Conservation (phyloP, 2,888 invertebrate genomes). For the Julus scanicus region DNA sequence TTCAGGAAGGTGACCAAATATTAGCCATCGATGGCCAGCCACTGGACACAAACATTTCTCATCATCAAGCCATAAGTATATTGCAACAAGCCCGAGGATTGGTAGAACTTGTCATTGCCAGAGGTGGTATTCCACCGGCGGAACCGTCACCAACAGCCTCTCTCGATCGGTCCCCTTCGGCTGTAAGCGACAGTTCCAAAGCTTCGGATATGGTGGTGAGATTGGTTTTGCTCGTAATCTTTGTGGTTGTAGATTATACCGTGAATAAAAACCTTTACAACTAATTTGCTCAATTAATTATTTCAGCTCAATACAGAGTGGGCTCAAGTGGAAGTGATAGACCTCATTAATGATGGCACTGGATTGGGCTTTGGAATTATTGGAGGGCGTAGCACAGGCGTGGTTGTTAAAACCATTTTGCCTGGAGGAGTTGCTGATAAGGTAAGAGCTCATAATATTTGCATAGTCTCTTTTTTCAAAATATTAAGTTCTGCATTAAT, state of each 20-base stretch:
- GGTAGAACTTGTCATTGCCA: conserved; percentile 67
- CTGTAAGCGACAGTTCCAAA: conserved; percentile 76
- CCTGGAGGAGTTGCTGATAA: conserved; percentile 98
- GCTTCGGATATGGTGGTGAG: conserved; percentile 78
- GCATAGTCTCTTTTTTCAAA: neutral
- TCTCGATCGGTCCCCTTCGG: conserved; percentile 71
- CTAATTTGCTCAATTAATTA: neutral
- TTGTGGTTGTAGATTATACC: no score
- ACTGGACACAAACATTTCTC: conserved; percentile 78
- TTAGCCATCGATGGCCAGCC: conserved; percentile 84
- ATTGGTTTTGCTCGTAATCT: neutral
- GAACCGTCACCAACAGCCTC: conserved; percentile 63
- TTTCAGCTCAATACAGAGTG: conserved; percentile 95
- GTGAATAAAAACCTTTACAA: no score
- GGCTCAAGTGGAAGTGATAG: conserved; percentile 99
- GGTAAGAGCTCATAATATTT: conserved; percentile 68
- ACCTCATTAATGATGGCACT: conserved; percentile 96
- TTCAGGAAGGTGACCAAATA: conserved; percentile 84
- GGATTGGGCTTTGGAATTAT: conserved; percentile 99
- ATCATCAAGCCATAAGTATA: conserved; percentile 82
- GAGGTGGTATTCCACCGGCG: conserved; percentile 61
- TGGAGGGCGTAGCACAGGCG: conserved; percentile 93
- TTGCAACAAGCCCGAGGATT: conserved; percentile 78
- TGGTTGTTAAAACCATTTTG: conserved; percentile 98
- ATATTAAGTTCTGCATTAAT: neutral